These are phyloP conservation scores for Misgurnus anguillicaudatus DNA, from an alignment of 2,113 vertebrate species.

Conservation along the genomic window DNA sequence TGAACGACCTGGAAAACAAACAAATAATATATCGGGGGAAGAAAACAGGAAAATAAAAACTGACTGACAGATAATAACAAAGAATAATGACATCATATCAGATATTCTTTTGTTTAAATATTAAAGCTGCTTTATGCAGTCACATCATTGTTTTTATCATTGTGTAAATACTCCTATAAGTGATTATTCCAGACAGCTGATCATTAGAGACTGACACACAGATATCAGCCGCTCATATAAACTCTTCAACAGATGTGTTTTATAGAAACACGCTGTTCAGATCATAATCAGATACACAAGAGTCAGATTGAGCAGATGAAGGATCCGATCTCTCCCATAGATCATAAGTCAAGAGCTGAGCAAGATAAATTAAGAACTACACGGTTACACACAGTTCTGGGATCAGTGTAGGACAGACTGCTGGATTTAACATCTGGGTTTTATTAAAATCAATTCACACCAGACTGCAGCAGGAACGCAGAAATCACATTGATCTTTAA, in stretches of 20 bases:
- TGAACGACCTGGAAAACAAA: slow-evolving; percentile 82
- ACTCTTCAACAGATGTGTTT: too few species aligned
- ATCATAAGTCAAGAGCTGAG: slow-evolving; percentile 4
- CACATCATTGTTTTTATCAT: too few species aligned
- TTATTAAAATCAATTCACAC: slow-evolving; percentile 30
- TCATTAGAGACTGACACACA: too few species aligned
- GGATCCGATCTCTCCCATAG: too few species aligned
- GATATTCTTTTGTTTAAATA: too few species aligned
- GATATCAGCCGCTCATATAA: not conserved
- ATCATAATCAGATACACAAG: slow-evolving; percentile 16
- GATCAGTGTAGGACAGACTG: slow-evolving; percentile 53
- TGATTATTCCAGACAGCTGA: too few species aligned
- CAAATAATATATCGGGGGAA: not conserved
- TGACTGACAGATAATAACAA: too few species aligned
- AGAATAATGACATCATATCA: too few species aligned
- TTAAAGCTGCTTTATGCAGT: too few species aligned
- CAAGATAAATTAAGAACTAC: too few species aligned
- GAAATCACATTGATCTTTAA: not conserved
- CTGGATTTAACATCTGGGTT: slow-evolving; percentile 31
- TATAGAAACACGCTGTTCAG: not conserved
- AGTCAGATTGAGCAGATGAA: not conserved
- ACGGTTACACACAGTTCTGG: slow-evolving; percentile 62
- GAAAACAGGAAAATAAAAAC: not conserved
- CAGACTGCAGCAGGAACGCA: slow-evolving; percentile 12
- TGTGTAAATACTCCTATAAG: too few species aligned